Base-by-base conservation (phyloP, 2,888 invertebrate species). In the Philaethria dido region DNA sequence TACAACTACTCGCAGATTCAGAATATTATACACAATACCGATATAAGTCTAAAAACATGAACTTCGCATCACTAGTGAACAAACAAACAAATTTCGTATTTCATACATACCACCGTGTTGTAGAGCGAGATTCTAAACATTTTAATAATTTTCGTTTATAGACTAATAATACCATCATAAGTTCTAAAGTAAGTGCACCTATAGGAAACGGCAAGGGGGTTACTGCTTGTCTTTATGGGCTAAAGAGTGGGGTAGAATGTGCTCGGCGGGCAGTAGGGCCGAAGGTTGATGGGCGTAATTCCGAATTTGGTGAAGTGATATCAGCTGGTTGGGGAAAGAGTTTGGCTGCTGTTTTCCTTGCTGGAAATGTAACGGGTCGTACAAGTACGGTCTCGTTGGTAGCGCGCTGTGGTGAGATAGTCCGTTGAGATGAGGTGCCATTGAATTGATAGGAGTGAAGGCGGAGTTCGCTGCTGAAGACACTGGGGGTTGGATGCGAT, bases 241-340 rank as follows among this genome's bases (percentile, higher is more conserved):
- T 73, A 93, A 82, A 71, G 93, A 85, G 77, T 93, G 93, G 66
- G 93, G 93, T 73, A 95, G 89, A 77, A 95, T 92, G 86, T 95
- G 95, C 78, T 95, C 95, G 67, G 95, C 94, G 70, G 95, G 94
- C 93, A 96, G 94, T 57, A 96, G 89, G 67, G 95, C 93, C 73
- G 96, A 95, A 70, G 98, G 98, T 84, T 98, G 98, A 85, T 98
- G 98, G 72, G 98, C 97, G 89, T 98, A 99, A 89, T 98, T 98
- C 88, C 98, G 95, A 82, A 99, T 99, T 93, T 99, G 98, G 90
- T 99, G 98, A 76, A 99, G 94, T 77, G 98, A 98, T 88, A 98
- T 98, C 90, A 98, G 93, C 89, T 98, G 98, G 87, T 98, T 98
- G 69, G 98, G 98, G 89, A 98, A 98, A 67, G 95, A 94, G 74